Base-by-base conservation (phyloP, 2,797 vertebrate genomes). In the Pelobates cultripes region DNA sequence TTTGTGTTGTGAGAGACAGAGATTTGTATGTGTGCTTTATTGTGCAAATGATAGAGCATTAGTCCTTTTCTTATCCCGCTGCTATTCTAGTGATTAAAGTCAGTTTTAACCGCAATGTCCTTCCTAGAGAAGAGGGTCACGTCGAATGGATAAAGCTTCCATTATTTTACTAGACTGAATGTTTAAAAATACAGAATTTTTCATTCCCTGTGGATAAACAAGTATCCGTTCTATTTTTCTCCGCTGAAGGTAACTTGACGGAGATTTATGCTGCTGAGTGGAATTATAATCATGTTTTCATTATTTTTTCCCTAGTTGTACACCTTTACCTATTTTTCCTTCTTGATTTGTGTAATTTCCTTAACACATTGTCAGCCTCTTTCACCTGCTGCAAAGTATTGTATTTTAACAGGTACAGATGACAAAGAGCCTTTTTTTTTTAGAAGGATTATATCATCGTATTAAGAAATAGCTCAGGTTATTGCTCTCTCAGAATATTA, bases 331-430 rank as follows among this genome's bases (percentile, higher is more conserved):
- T 47, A 41, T 70, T 81, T 68, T 70, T 72, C 68, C 73, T 66
- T 61, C 80, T 71, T 63, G 73, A 81, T 81, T 75, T 81, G 42
- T 61, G 53, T 61, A 14, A 70, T 75, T 70, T 81, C 51, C 66
- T n/a, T 53, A 70, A 57, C 74, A 73, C 57, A 75, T 70, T 61
- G 79, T 77, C 66, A 66, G 13, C 42, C 41, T 41, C 3, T 80
- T 64, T 57, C 43, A 42, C 71, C 63, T 28, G 12, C 40, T 3
- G 14, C 17, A 41, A 66, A 74, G 71, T 41, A 68, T 55, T 69
- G 43, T 57, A 41, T 73, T 55, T 55, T 55, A 55, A 73, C 7
- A 42, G 10, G 7, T 10, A 71, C 44, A 47, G 43, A 45, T 64
- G 17, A 61, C 17, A 64, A 61, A 51, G 77, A 7, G 64, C 13